A percentile compares a stretch with the other conserved stretches of the same genome.
phyloP scores from a whole-genome alignment of 2,113 vertebrate species.

The Grammomys surdaster region DNA sequence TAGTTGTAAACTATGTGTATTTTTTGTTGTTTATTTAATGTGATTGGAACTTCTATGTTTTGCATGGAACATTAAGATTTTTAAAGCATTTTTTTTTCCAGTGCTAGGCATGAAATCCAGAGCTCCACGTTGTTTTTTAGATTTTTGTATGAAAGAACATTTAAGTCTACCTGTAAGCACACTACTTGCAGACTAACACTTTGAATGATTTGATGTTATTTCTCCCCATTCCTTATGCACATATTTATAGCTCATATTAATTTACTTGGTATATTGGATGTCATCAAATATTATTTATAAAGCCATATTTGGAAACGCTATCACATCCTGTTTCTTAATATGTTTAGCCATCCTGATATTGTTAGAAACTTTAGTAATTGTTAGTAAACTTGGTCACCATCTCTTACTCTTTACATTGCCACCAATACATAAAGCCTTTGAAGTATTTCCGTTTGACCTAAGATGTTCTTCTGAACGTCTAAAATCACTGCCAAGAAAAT shows the following conservation, averaged over 20 bases:
- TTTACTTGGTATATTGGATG: neutral
- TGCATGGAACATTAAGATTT: neutral
- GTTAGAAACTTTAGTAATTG: neutral
- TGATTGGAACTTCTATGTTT: neutral
- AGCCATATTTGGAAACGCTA: neutral
- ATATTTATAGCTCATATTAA: neutral
- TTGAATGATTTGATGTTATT: neutral
- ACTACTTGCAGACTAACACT: neutral
- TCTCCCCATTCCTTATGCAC: neutral
- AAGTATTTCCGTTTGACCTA: neutral
- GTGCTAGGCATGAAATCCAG: neutral
- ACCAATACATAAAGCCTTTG: neutral
- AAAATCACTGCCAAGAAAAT: neutral
- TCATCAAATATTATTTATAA: neutral
- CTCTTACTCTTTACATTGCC: neutral
- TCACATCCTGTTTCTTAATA: neutral
- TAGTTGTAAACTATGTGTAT: neutral
- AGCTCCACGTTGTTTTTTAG: neutral
- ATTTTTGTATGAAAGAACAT: neutral
- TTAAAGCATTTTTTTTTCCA: neutral
- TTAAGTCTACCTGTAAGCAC: neutral
- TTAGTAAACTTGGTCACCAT: neutral
- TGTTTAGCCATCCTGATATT: neutral
- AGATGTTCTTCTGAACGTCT: neutral
- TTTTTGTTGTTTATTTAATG: constrained; percentile 1